Percentiles rank a stretch among this genome's conserved stretches.
These are phyloP conservation scores for Ginglymostoma cirratum DNA, from an alignment of 2,113 vertebrate genomes.

Conservation along the genomic window DNA sequence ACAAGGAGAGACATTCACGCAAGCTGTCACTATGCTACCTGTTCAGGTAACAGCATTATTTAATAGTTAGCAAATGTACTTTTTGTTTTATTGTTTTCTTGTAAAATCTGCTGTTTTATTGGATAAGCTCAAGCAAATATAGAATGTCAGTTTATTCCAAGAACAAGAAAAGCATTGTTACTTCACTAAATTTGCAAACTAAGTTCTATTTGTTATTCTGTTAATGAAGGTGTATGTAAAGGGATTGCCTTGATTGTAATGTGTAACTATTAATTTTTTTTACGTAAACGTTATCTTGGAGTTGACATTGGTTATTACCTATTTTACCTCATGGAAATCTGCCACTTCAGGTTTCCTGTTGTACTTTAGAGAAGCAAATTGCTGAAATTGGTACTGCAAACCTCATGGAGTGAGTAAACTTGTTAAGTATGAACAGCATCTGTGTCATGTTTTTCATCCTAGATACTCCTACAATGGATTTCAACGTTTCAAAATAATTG, in stretches of 20 bases:
- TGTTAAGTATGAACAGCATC: neutral
- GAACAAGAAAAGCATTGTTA: neutral
- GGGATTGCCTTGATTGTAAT: neutral
- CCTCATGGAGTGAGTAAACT: neutral
- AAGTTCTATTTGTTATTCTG: neutral
- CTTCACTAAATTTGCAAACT: neutral
- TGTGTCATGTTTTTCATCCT: neutral
- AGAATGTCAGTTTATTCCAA: neutral
- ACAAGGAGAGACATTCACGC: constrained; percentile 76
- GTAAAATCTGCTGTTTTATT: constrained; percentile 33
- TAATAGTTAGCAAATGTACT: neutral
- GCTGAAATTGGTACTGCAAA: neutral
- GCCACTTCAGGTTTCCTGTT: neutral
- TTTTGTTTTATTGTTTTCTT: neutral
- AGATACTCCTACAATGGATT: neutral
- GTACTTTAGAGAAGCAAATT: neutral
- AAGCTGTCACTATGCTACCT: constrained; percentile 83
- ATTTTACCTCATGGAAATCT: neutral
- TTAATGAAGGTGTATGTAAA: neutral
- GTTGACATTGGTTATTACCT: neutral
- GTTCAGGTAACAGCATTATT: constrained; percentile 69
- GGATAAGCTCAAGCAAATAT: neutral
- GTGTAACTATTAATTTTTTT: neutral
- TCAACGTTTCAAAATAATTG: neutral
- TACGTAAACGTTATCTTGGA: neutral